A percentile compares a stretch with the other conserved stretches of the same genome.
Evolutionary conservation across 2,797 vertebrate species (phyloP).

Genomic region (Cygnus olor): DNA sequence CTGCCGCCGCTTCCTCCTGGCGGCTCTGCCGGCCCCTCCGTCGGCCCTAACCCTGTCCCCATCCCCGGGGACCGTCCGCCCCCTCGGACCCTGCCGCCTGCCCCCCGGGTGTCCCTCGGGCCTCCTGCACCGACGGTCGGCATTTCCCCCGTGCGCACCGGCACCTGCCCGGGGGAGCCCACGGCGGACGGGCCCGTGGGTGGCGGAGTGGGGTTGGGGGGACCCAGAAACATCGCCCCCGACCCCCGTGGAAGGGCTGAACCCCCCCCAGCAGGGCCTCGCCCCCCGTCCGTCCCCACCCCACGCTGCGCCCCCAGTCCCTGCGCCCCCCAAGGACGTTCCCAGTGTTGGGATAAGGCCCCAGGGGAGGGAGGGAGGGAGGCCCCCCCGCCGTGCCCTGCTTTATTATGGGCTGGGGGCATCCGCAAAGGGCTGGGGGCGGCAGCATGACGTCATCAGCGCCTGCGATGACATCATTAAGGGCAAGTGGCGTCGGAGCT

Average conservation of each 20-base stretch:
- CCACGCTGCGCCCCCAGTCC: background rate
- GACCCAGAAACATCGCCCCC: background rate
- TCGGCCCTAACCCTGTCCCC: too few relatives aligned
- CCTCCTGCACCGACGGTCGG: background rate
- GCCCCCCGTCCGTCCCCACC: background rate
- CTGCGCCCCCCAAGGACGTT: too few relatives aligned
- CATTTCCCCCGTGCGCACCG: background rate
- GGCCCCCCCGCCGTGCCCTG: too few relatives aligned
- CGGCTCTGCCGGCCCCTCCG: background rate
- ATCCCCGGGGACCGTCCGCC: background rate
- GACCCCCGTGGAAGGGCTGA: background rate
- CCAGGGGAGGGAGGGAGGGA: background rate
- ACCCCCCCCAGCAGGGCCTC: too few relatives aligned
- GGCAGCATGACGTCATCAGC: background rate
- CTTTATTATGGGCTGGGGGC: background rate
- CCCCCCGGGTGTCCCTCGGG: too few relatives aligned
- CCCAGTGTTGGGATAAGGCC: background rate
- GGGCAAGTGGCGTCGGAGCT: background rate
- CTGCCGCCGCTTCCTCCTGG: too few relatives aligned
- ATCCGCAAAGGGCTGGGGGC: background rate
- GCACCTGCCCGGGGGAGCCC: background rate
- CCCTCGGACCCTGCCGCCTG: background rate
- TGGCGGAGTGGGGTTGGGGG: background rate
- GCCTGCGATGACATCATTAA: background rate
- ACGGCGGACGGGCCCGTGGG: too few relatives aligned